phyloP scores from a whole-genome alignment of 2,797 vertebrate genomes.

The Eremophila alpestris region DNA sequence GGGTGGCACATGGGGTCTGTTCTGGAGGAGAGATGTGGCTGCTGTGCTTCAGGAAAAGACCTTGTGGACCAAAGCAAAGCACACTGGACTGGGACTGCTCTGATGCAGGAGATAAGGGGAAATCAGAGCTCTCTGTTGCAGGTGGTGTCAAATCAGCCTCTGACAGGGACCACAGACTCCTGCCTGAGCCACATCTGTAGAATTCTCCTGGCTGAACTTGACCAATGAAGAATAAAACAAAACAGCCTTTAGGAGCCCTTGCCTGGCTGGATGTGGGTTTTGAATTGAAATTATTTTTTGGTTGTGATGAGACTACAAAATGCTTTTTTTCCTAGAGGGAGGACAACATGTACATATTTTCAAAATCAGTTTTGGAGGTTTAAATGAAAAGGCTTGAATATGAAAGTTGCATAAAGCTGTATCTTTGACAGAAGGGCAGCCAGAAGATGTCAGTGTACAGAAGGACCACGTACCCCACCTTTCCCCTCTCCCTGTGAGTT shows the following conservation, averaged over 20 bases:
- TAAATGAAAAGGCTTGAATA: background rate
- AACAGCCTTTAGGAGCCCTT: background rate
- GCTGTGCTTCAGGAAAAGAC: background rate
- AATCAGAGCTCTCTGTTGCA: background rate
- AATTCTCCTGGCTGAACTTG: background rate
- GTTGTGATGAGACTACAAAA: background rate
- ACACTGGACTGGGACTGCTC: background rate
- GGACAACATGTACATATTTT: background rate
- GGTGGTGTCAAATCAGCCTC: background rate
- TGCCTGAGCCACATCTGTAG: background rate
- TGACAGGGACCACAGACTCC: background rate
- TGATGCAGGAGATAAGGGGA: fast-evolving
- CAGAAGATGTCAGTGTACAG: background rate
- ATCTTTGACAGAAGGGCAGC: background rate
- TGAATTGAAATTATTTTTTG: background rate
- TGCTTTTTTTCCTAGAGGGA: background rate
- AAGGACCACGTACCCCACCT: background rate
- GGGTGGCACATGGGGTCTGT: background rate
- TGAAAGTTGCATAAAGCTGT: background rate
- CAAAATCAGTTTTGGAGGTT: background rate
- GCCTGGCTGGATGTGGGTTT: background rate
- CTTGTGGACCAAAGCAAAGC: background rate
- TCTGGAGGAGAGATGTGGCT: background rate
- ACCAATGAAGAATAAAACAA: background rate
- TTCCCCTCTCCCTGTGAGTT: background rate